Percentiles rank a stretch among this genome's conserved stretches.
Evolutionary conservation across 2,888 invertebrate genomes (phyloP).

Genomic region (Amiota mariae): DNA sequence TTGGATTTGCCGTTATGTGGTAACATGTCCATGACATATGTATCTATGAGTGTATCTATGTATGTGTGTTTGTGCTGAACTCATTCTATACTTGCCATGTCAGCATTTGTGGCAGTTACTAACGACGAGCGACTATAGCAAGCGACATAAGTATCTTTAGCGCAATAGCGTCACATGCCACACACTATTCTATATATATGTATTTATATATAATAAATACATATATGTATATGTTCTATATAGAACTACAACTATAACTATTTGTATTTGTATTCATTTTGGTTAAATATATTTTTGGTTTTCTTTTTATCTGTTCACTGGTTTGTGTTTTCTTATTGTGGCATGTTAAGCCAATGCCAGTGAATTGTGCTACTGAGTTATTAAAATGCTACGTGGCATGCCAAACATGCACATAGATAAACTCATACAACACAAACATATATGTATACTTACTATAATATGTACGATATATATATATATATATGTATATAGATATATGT

Average conservation of each 20-base stretch:
- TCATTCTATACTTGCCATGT: background rate
- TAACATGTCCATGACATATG: constrained; percentile 1
- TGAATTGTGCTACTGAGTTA: constrained; percentile 46
- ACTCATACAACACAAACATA: constrained; percentile 1
- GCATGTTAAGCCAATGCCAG: constrained; percentile 30
- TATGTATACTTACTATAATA: too few relatives aligned
- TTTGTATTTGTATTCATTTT: background rate
- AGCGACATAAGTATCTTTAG: constrained; percentile 4
- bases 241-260: background rate
- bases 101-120: constrained; percentile 2
- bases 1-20: background rate
- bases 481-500: too few relatives aligned
- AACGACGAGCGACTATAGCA: background rate
- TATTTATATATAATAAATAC: background rate
- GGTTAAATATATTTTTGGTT: constrained; percentile 14
- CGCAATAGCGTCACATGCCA: background rate
- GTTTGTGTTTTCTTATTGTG: constrained; percentile 17
- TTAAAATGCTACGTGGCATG: constrained; percentile 51
- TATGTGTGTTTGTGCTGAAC: background rate
- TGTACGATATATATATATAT: too few relatives aligned
- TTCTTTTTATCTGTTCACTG: background rate
- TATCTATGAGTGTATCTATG: background rate
- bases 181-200: background rate
- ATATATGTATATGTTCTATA: background rate
- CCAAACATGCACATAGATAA: background rate